phyloP scores from a whole-genome alignment of 2,113 vertebrate species.

The Dromaius novaehollandiae region DNA sequence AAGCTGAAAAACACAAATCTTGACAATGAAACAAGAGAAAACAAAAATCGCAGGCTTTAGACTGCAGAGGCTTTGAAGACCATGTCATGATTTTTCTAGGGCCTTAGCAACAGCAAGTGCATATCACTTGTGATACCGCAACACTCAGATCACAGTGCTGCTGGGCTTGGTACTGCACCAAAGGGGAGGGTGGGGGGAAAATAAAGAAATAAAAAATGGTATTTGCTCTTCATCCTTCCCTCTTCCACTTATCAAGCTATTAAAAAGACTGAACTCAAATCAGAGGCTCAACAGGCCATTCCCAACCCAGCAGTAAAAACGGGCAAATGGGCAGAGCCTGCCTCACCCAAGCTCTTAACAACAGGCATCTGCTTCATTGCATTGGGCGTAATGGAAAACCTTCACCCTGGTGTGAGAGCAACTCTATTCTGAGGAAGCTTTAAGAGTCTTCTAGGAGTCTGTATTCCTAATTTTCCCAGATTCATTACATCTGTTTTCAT shows the following conservation, averaged over 20 bases:
- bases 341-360: not conserved
- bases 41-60: not conserved
- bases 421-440: not conserved
- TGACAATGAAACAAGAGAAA: not conserved
- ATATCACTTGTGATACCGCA: fast-evolving
- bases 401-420: not conserved
- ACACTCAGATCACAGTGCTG: fast-evolving
- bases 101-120: not conserved
- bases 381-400: not conserved
- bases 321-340: not conserved
- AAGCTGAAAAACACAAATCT: not conserved
- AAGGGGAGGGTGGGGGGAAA: no score
- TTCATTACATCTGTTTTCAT: fast-evolving
- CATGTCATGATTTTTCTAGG: not conserved
- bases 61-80: not conserved
- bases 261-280: not conserved
- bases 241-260: not conserved
- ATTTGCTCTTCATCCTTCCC: not conserved
- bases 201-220: not conserved
- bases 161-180: not conserved
- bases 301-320: not conserved
- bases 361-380: not conserved
- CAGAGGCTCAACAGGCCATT: not conserved
- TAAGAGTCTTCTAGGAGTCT: not conserved
- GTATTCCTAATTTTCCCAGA: not conserved